Base-by-base conservation (phyloP, 2,797 vertebrate species). In the Buceros bicornis region DNA sequence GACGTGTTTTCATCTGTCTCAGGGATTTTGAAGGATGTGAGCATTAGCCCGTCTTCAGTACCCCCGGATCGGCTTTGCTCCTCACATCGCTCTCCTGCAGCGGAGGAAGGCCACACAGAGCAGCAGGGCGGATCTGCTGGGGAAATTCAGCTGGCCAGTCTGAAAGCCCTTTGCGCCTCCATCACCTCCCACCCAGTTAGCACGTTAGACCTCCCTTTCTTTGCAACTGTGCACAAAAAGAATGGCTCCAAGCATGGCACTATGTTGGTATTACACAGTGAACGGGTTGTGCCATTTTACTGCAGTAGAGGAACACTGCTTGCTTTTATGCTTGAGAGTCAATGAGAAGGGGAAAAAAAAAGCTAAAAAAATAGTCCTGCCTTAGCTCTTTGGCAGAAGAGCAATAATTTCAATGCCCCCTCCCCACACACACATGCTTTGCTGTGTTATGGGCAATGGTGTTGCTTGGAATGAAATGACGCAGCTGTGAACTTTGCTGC, bases 301-400 rank as follows among this genome's bases (percentile, higher is more conserved):
- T 62, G 31, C 70, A 29, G 29, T 21, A 14, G 5, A 65, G 53
- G 26, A 95, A 89, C 61, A 74, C 76, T 87, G 56, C 54, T 21
- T 16, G 61, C 81, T 87, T 96, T 93, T 53, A 71, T 54, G 26
- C 58, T 79, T 62, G 51, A 65, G 25, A 66, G 47, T 56, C 70
- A 69, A 66, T 35, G 28, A 88, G 60, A 62, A 72, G 8, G 2
- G 6, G 8, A 26, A 60, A 74, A 69, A 16, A 10, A 25, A 48
- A 11, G 8, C 6, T 71, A 48, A 72, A 50, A 51, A 82, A 67
- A 31, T 12, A 13, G 3, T 37, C 72, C 45, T 65, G 47, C 58
- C 42, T 65, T 79, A 74, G 72, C 22, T 66, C 47, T 82, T 71
- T 85, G 85, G 95, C 87, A 95, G 69, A 67, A 78, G 26, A 93